These are phyloP conservation scores for Tricholaema leucomelas DNA, from an alignment of 2,113 vertebrate species.

Conservation along the genomic window DNA sequence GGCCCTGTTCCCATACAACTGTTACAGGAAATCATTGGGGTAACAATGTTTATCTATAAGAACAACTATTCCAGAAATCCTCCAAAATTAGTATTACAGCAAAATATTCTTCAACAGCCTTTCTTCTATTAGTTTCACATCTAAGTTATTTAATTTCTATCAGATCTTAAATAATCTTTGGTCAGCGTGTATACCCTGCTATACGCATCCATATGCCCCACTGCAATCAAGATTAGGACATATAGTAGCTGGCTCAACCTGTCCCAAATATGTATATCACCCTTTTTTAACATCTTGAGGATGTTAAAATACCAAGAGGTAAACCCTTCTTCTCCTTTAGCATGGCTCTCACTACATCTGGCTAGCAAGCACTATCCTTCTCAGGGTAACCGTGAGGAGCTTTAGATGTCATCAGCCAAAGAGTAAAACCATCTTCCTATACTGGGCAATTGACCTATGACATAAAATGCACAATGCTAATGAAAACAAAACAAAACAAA, in stretches of 20 bases:
- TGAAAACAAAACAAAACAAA: not conserved
- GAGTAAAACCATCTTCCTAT: not conserved
- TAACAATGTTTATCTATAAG: not conserved
- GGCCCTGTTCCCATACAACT: not conserved
- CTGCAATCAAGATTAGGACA: not conserved
- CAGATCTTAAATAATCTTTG: not conserved
- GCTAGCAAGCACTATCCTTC: not conserved
- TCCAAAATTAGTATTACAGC: not conserved
- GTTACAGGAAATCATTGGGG: not conserved
- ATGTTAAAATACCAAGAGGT: not conserved
- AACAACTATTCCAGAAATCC: not conserved
- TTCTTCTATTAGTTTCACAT: not conserved
- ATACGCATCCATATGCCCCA: not conserved
- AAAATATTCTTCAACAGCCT: not conserved
- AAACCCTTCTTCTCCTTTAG: not conserved
- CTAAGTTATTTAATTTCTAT: not conserved
- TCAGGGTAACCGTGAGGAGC: not conserved
- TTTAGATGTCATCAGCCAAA: not conserved
- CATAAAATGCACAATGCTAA: not conserved
- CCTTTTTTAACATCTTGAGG: not conserved
- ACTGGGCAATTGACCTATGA: not conserved
- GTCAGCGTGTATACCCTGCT: not conserved
- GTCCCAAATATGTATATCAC: not conserved
- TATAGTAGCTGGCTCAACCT: not conserved
- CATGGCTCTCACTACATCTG: not conserved